Base-by-base conservation (phyloP, 2,888 invertebrate species). In the Scaptomyza flava region DNA sequence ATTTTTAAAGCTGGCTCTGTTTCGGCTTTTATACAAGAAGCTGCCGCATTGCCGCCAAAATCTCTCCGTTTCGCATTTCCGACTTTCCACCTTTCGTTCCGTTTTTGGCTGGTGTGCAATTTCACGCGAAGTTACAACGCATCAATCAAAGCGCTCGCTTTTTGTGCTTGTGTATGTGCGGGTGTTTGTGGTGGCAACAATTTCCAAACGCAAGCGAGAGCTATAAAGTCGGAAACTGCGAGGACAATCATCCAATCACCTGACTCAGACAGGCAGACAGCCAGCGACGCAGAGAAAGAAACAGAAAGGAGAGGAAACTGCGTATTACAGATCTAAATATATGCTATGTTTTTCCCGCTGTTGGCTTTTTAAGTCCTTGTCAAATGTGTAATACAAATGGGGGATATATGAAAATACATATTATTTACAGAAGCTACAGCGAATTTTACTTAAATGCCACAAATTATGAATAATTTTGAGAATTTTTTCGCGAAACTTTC, bases 91-190 rank as follows among this genome's bases (percentile, higher is more conserved):
- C 57, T 38, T 14, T 6, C 34, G 0, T 31, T 56, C n/a, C 38
- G 51, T 54, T 73, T 81, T 41, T 65, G 36, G 34, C 45, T 59
- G 72, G 81, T 81, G 81, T 77, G 87, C 79, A 87, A 86, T 84
- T 83, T 87, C 79, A 86, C 84, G 84, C 84, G 68, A 83, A 83
- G 73, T 83, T 83, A 71, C 77, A 72, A 72, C 77, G 72, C 81
- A 86, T 83, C 83, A 83, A 84, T 87, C 83, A 86, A 87, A 84
- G 81, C 71, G 56, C 46, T 33, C 27, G 20, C 30, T 47, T 2
- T 33, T 23, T 27, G 41, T 20, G 51, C 41, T 11, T 51, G 41
- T 34, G 53, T 38, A 17, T 54, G 14, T 30, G 17, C 33, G 45
- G 67, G 62, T 50, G 17, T 46, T 36, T 38, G 30, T 11, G 48